phyloP scores from a whole-genome alignment of 2,113 vertebrate species.

The Zingel zingel region DNA sequence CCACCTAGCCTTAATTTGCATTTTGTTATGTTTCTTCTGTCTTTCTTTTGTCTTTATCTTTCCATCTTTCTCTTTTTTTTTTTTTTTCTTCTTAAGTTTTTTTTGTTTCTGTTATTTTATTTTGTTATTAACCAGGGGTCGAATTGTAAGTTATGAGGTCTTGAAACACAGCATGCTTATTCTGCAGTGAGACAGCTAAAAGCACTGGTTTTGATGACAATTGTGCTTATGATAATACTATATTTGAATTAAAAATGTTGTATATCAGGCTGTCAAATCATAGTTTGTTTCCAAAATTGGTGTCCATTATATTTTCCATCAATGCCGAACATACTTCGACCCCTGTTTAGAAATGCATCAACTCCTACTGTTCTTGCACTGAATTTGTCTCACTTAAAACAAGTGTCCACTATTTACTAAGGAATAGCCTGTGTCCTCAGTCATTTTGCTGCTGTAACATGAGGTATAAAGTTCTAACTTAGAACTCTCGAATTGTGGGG shows the following conservation, averaged over 20 bases:
- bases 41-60: conserved; percentile 64
- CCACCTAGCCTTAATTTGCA: conserved; percentile 78
- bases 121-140: conserved; percentile 84
- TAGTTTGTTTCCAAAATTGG: conserved; percentile 40
- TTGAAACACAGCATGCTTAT: conserved; percentile 75
- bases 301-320: conserved; percentile 46
- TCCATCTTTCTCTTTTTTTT: conserved; percentile 54
- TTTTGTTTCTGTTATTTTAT: conserved; percentile 35
- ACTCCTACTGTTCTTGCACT: conserved; percentile 56
- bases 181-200: conserved; percentile 54
- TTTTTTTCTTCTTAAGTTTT: conserved; percentile 23
- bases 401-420: conserved; percentile 47
- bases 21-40: conserved; percentile 75
- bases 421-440: conserved; percentile 38
- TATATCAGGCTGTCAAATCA: conserved; percentile 34
- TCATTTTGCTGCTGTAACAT: conserved; percentile 65
- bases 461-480: conserved; percentile 51
- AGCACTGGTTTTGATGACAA: conserved; percentile 26
- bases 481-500: conserved; percentile 63
- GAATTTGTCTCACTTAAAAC: conserved; percentile 58
- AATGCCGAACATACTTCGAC: conserved; percentile 71
- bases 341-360: conserved; percentile 79
- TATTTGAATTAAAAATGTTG: conserved; percentile 28
- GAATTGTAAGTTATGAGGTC: conserved; percentile 80
- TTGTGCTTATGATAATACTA: conserved; percentile 19